These are phyloP conservation scores for Bombus confusus DNA, from an alignment of 1,140 invertebrate species.

Conservation along the genomic window DNA sequence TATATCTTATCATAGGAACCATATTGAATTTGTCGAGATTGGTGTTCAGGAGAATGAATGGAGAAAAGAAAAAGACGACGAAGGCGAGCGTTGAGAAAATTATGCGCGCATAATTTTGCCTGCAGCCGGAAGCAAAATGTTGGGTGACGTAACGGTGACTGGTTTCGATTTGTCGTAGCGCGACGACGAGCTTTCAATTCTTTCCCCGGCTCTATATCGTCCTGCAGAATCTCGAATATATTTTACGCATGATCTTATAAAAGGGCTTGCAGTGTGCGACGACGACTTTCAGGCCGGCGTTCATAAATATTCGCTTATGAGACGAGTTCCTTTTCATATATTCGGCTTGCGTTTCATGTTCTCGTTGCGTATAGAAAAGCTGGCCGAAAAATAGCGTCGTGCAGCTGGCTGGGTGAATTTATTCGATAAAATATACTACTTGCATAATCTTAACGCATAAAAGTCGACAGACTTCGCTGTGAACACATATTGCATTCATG, in stretches of 20 bases:
- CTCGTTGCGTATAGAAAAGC: background rate
- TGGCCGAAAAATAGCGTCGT: background rate
- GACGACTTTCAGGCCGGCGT: constrained; percentile 3
- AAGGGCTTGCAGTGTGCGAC: background rate
- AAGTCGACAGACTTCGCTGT: too few relatives aligned
- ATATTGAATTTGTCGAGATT: constrained; percentile 1
- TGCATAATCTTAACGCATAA: too few relatives aligned
- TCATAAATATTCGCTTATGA: constrained; percentile 19
- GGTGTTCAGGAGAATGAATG: too few relatives aligned
- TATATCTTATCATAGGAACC: too few relatives aligned
- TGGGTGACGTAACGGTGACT: background rate
- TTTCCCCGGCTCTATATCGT: background rate
- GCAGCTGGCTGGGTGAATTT: too few relatives aligned
- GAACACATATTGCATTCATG: too few relatives aligned
- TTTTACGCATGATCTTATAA: constrained; percentile 21
- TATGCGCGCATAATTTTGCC: background rate
- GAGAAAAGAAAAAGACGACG: too few relatives aligned
- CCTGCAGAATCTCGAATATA: background rate
- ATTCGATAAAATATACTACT: too few relatives aligned
- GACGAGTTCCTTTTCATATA: background rate
- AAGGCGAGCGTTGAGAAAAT: background rate
- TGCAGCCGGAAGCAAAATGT: background rate
- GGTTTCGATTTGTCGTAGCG: constrained; percentile 1
- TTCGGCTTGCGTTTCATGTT: background rate
- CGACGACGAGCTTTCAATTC: background rate